Conservation (phyloP, 2,888 invertebrate species). For the Dendrolimus pini region DNA sequence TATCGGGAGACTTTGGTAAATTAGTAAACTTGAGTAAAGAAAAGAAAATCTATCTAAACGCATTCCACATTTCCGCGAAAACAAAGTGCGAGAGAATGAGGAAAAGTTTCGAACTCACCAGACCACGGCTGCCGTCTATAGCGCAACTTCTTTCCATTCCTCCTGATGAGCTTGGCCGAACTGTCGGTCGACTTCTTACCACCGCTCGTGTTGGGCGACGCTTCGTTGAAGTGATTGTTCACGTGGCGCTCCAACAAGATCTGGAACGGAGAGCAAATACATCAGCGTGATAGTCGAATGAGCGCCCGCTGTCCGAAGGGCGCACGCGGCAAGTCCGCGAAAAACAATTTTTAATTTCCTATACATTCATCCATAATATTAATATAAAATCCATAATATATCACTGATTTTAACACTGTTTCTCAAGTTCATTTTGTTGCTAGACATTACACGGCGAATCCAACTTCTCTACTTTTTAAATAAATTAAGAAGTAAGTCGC, state of each 20-base stretch:
- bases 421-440: too few relatives aligned
- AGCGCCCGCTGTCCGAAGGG: neutral
- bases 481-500: too few relatives aligned
- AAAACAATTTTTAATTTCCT: neutral
- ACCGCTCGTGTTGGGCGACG: constrained; percentile 72
- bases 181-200: constrained; percentile 84
- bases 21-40: too few relatives aligned
- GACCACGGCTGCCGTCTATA: constrained; percentile 93
- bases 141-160: constrained; percentile 92
- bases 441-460: too few relatives aligned
- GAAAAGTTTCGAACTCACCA: constrained; percentile 74
- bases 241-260: constrained; percentile 93
- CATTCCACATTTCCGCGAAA: too few relatives aligned
- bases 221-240: constrained; percentile 91
- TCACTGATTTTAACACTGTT: too few relatives aligned
- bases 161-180: constrained; percentile 84
- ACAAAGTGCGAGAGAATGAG: too few relatives aligned
- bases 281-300: neutral
- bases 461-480: too few relatives aligned
- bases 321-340: neutral
- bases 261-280: constrained; percentile 59
- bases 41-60: too few relatives aligned
- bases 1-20: too few relatives aligned
- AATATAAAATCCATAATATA: too few relatives aligned
- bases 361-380: too few relatives aligned